These are phyloP conservation scores for Procambarus clarkii DNA, from an alignment of 1,140 invertebrate species.

Conservation along the genomic window DNA sequence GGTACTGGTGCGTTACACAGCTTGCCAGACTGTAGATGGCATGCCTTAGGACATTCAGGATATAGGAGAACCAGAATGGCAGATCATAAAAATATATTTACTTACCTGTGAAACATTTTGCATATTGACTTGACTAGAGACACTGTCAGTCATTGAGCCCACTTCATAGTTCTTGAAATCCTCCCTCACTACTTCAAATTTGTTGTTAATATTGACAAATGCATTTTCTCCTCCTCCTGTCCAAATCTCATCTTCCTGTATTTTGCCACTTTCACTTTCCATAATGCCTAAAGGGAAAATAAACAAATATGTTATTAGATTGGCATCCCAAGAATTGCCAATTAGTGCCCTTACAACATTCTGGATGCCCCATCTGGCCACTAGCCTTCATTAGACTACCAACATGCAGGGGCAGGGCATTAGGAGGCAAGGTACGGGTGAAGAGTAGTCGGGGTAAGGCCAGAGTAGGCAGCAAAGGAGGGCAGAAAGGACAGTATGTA, in stretches of 20 bases:
- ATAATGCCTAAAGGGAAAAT: background rate
- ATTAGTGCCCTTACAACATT: too few relatives aligned
- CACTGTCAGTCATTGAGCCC: background rate
- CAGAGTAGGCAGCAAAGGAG: too few relatives aligned
- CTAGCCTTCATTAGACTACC: too few relatives aligned
- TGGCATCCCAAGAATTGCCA: background rate
- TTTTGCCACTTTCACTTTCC: background rate
- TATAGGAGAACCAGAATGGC: too few relatives aligned
- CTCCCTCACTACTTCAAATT: background rate
- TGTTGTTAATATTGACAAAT: background rate
- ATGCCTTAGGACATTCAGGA: too few relatives aligned
- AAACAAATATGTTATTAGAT: background rate
- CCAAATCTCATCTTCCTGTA: constrained; percentile 1
- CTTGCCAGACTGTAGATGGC: too few relatives aligned
- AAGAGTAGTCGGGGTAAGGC: too few relatives aligned
- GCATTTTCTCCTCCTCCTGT: background rate
- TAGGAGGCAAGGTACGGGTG: too few relatives aligned
- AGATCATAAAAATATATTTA: background rate
- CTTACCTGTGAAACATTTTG: background rate
- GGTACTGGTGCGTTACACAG: too few relatives aligned
- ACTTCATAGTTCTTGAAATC: background rate
- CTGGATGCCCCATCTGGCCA: too few relatives aligned
- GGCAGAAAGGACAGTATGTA: too few relatives aligned
- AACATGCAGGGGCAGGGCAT: too few relatives aligned
- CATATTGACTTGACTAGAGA: background rate